These are phyloP conservation scores for Tragelaphus scriptus DNA, from an alignment of 2,113 vertebrate species.

Conservation along the genomic window DNA sequence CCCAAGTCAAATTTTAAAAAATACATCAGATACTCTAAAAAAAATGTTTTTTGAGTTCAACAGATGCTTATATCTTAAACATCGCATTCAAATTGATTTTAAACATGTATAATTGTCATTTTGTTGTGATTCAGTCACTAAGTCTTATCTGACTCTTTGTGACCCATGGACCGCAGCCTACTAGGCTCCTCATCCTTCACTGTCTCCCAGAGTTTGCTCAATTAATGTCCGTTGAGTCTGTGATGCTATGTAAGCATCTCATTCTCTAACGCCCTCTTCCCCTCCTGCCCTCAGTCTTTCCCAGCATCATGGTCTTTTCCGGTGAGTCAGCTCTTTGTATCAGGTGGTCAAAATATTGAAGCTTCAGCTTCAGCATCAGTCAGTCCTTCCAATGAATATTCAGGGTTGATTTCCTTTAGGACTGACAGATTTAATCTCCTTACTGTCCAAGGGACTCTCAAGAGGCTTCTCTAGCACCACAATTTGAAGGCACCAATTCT, in stretches of 20 bases:
- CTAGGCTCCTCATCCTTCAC: not conserved
- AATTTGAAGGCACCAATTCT: not conserved
- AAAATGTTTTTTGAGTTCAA: not conserved
- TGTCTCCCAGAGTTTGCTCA: not conserved
- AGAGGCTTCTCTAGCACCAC: not conserved
- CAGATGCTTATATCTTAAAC: not conserved
- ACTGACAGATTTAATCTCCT: not conserved
- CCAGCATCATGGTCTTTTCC: not conserved
- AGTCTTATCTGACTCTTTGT: not conserved
- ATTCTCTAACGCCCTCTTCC: not conserved
- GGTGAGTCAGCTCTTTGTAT: not conserved
- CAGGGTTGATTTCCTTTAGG: not conserved
- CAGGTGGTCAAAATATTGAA: not conserved
- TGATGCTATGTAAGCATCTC: not conserved
- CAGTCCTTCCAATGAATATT: not conserved
- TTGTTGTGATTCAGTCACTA: not conserved
- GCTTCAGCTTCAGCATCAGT: not conserved
- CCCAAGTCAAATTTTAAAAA: not conserved
- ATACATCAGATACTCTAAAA: not conserved
- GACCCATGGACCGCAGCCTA: not conserved
- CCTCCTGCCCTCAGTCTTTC: not conserved
- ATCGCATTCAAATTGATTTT: not conserved
- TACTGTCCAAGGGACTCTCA: not conserved
- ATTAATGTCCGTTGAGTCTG: not conserved
- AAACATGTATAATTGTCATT: not conserved